phyloP scores from a whole-genome alignment of 2,113 vertebrate genomes.

The Nycticorax nycticorax region DNA sequence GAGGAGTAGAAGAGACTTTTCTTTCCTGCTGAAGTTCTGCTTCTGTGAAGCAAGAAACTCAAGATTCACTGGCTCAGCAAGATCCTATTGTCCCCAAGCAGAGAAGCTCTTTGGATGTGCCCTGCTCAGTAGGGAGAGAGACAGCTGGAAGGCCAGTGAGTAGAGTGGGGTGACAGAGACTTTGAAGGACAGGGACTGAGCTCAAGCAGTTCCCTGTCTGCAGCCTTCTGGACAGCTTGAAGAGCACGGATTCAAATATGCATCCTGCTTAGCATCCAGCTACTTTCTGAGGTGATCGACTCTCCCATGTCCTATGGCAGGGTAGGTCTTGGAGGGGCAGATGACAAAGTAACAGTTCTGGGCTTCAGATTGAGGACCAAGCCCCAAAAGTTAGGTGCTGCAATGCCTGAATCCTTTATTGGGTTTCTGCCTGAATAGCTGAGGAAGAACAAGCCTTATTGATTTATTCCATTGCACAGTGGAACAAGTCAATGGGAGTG shows the following conservation, averaged over 20 bases:
- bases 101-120: not conserved
- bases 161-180: not conserved
- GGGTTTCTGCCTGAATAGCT: constrained; percentile 10
- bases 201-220: not conserved
- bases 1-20: not conserved
- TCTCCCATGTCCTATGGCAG: not conserved
- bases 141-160: not conserved
- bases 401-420: not conserved
- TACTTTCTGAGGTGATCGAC: not conserved
- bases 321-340: not conserved
- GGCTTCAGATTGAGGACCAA: not conserved
- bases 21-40: not conserved
- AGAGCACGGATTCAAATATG: not conserved
- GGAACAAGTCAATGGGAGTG: not conserved
- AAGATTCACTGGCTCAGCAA: not conserved
- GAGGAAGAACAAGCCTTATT: not conserved
- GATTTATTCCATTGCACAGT: constrained; percentile 11
- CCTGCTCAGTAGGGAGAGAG: not conserved
- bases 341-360: not conserved
- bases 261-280: not conserved
- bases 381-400: not conserved
- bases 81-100: not conserved
- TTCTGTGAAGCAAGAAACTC: not conserved
- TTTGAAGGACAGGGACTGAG: not conserved
- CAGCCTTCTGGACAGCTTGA: not conserved